These are phyloP conservation scores for Hoplostethus mediterraneus DNA, from an alignment of 2,797 vertebrate species.

Conservation along the genomic window DNA sequence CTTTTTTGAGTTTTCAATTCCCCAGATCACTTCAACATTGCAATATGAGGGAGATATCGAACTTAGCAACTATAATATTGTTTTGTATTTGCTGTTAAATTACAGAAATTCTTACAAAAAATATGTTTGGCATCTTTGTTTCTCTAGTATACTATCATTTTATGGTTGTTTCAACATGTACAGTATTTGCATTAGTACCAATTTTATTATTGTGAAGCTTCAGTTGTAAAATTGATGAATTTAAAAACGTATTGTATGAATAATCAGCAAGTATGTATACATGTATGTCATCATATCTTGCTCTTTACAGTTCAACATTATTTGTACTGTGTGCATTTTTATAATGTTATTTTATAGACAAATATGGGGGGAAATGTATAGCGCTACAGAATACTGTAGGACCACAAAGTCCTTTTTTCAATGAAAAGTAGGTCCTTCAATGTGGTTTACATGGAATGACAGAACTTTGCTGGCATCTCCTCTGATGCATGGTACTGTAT, in stretches of 20 bases:
- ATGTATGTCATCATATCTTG: constrained; percentile 91
- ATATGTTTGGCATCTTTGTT: constrained; percentile 74
- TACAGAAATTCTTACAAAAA: constrained; percentile 56
- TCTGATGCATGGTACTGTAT: constrained; percentile 91
- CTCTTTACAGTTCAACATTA: constrained; percentile 95
- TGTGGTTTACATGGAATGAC: constrained; percentile 94
- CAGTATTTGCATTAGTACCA: constrained; percentile 93
- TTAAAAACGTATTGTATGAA: constrained; percentile 91
- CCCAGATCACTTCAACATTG: constrained; percentile 26
- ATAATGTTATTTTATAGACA: constrained; percentile 99
- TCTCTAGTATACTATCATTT: constrained; percentile 89
- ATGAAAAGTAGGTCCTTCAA: constrained; percentile 94
- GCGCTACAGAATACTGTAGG: constrained; percentile 94
- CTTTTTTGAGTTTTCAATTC: constrained; percentile 43
- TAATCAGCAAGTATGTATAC: constrained; percentile 93
- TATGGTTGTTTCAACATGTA: constrained; percentile 93
- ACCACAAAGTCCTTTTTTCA: constrained; percentile 88
- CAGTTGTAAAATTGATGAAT: constrained; percentile 83
- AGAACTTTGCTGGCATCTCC: constrained; percentile 91
- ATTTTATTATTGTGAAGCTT: constrained; percentile 91
- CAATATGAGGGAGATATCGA: constrained; percentile 35
- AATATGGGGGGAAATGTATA: constrained; percentile 77
- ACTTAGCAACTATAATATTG: constrained; percentile 43
- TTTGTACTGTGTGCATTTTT: constrained; percentile 99
- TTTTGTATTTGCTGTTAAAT: constrained; percentile 61